Conservation (phyloP, 1,140 invertebrate species). For the Periplaneta americana region DNA sequence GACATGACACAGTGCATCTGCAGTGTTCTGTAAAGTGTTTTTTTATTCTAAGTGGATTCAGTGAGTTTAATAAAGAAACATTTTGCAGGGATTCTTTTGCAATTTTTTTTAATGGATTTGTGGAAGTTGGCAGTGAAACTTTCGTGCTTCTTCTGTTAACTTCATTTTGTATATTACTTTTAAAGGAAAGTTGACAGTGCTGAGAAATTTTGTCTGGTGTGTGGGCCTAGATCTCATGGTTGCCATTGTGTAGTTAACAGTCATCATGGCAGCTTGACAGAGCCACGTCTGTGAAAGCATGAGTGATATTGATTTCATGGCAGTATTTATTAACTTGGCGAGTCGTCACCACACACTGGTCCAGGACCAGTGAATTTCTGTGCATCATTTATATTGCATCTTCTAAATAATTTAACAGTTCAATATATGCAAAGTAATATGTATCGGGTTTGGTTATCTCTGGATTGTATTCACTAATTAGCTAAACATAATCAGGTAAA, state of each 20-base stretch:
- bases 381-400: neutral
- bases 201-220: neutral
- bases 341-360: neutral
- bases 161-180: neutral
- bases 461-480: no score
- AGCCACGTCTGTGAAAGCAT: neutral
- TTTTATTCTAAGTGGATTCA: neutral
- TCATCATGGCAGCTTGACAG: neutral
- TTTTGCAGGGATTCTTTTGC: neutral
- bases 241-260: neutral
- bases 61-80: neutral
- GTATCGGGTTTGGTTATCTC: no score
- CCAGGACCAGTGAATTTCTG: neutral
- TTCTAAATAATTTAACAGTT: no score
- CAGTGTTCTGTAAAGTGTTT: neutral
- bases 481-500: no score
- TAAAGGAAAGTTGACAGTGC: neutral
- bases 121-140: neutral
- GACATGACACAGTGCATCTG: neutral
- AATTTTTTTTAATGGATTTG: neutral
- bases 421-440: neutral
- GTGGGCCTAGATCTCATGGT: neutral
- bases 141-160: neutral
- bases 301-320: neutral
- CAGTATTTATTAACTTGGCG: neutral